Evolutionary conservation across 2,797 vertebrate genomes (phyloP).

Genomic region (Macroramphosus scolopax): DNA sequence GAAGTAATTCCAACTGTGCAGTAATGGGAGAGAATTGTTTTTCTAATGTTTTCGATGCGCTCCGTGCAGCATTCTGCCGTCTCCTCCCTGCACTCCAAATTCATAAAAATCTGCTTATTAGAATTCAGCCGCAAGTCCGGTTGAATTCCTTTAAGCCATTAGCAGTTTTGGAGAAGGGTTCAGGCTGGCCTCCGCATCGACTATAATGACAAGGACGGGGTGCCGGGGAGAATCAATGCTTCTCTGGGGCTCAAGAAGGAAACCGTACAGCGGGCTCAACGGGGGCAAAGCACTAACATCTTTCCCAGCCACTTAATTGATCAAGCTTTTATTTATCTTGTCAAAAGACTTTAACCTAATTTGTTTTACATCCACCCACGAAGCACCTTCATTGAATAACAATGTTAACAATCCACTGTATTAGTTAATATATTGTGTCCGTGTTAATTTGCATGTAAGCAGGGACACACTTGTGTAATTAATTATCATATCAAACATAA

Average conservation of each 20-base stretch:
- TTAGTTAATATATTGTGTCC: constrained; percentile 31
- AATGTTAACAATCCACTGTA: constrained; percentile 44
- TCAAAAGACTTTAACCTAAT: constrained; percentile 71
- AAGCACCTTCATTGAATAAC: constrained; percentile 65
- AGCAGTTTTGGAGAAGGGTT: constrained; percentile 61
- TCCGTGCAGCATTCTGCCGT: constrained; percentile 30
- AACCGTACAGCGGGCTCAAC: constrained; percentile 52
- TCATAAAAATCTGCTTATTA: constrained; percentile 71
- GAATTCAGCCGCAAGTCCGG: constrained; percentile 58
- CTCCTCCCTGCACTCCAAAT: constrained; percentile 37
- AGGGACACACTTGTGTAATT: constrained; percentile 44
- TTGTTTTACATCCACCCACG: constrained; percentile 67
- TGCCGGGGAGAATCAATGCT: constrained; percentile 70
- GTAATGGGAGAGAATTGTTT: constrained; percentile 57
- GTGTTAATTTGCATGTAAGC: constrained; percentile 40
- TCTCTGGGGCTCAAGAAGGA: constrained; percentile 62
- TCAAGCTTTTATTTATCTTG: constrained; percentile 73
- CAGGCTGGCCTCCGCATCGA: constrained; percentile 65
- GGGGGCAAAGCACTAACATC: constrained; percentile 10
- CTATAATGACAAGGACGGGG: constrained; percentile 65
- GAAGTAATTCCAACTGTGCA: constrained; percentile 50
- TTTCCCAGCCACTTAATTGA: constrained; percentile 72
- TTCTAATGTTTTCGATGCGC: constrained; percentile 58
- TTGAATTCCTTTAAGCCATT: constrained; percentile 73
- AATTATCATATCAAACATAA: constrained; percentile 69